Evolutionary conservation across 92 coral and sea anemone species (phyloP).

Genomic region (Heliopora coerulea): DNA sequence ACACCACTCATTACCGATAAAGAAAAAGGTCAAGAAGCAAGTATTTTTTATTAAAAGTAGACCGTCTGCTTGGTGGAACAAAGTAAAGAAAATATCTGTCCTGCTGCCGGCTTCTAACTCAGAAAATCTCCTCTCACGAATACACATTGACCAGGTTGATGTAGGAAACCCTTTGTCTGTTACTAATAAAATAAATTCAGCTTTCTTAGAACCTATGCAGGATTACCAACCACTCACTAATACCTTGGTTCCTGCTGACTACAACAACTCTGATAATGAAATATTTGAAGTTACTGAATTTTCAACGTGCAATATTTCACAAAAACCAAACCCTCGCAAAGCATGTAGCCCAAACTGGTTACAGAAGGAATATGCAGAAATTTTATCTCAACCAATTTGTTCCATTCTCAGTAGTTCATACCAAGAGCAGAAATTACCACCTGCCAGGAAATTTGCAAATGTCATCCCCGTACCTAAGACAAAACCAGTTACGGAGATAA

Average conservation of each 20-base stretch:
- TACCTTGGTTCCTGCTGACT: not conserved
- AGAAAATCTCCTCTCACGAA: conserved; percentile 1
- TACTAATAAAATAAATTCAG: conserved; percentile 43
- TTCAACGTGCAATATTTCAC: not conserved
- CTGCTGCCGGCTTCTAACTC: not conserved
- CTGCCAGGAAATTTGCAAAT: no score
- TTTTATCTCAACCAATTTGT: no score
- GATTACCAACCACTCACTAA: not conserved
- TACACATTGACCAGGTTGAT: not conserved
- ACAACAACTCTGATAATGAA: not conserved
- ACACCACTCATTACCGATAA: not conserved
- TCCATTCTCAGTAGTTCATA: no score
- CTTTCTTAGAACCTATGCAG: conserved; percentile 49
- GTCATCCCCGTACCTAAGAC: no score
- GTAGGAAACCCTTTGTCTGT: conserved; percentile 7
- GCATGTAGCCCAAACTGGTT: no score
- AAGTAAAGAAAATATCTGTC: not conserved
- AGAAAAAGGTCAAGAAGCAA: no score
- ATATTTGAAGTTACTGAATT: not conserved
- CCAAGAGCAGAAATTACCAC: no score
- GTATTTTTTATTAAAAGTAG: no score
- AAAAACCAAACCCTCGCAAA: not conserved
- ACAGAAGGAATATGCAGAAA: no score
- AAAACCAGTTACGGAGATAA: no score
- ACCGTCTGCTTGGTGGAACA: conserved; percentile 5